Conservation (phyloP, 2,113 vertebrate species). For the Ammodytes marinus region DNA sequence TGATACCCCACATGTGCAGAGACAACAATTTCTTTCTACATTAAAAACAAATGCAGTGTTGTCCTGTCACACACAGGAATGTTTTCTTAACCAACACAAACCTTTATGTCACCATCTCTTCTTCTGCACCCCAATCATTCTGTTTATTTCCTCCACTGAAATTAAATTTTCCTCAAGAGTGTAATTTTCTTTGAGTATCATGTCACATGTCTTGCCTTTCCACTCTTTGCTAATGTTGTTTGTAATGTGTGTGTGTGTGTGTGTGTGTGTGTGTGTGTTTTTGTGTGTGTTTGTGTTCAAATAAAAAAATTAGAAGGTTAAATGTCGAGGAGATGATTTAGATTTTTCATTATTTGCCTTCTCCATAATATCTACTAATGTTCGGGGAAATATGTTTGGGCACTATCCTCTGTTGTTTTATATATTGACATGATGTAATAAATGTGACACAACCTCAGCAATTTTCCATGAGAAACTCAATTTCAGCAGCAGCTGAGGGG, state of each 20-base stretch:
- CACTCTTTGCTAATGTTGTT: slow-evolving; percentile 8
- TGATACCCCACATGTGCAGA: too few relatives aligned
- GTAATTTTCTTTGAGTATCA: slow-evolving; percentile 33
- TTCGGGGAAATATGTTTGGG: slow-evolving; percentile 12
- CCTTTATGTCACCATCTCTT: slow-evolving; percentile 37
- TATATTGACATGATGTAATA: slow-evolving; percentile 28
- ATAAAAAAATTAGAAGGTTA: neutral
- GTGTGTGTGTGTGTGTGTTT: too few relatives aligned
- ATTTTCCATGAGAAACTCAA: slow-evolving; percentile 45
- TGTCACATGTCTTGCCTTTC: neutral
- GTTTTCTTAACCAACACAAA: too few relatives aligned
- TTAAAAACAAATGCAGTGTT: slow-evolving; percentile 14
- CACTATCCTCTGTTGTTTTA: slow-evolving; percentile 20
- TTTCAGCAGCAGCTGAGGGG: slow-evolving; percentile 33
- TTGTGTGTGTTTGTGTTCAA: too few relatives aligned
- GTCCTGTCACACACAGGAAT: slow-evolving; percentile 8
- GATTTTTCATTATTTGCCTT: slow-evolving; percentile 42
- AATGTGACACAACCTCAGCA: slow-evolving; percentile 31
- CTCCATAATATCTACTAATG: slow-evolving; percentile 30
- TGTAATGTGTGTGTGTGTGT: neutral
- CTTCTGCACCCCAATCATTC: slow-evolving; percentile 35
- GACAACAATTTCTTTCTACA: neutral
- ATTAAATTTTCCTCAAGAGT: slow-evolving; percentile 17
- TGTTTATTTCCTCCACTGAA: slow-evolving; percentile 51
- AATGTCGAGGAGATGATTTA: slow-evolving; percentile 23